These are phyloP conservation scores for Andrena chrysosceles DNA, from an alignment of 2,888 invertebrate species.

Conservation along the genomic window DNA sequence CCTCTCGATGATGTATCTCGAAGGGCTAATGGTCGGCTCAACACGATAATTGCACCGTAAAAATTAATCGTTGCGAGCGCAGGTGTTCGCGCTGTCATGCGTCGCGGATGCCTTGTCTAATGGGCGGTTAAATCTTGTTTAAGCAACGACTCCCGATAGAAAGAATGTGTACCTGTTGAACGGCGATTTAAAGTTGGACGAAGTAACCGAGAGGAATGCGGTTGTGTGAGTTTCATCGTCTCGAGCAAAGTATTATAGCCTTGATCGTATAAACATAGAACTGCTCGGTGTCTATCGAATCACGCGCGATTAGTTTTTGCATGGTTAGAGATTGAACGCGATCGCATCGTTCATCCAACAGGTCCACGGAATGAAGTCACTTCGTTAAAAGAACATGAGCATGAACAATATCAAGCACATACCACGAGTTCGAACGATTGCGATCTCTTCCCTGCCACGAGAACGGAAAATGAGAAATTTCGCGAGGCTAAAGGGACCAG, in stretches of 20 bases:
- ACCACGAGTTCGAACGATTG: background rate
- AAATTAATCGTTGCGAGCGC: slow-evolving; percentile 49
- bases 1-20: slow-evolving; percentile 46
- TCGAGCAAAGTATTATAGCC: slow-evolving; percentile 4
- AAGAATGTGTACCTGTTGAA: slow-evolving; percentile 11
- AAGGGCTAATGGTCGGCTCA: slow-evolving; percentile 56
- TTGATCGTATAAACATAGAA: background rate
- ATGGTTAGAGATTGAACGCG: background rate
- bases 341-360: background rate
- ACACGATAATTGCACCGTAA: slow-evolving; percentile 37
- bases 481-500: background rate
- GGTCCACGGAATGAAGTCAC: too few relatives aligned
- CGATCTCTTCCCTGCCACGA: background rate
- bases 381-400: too few relatives aligned
- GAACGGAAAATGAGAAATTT: background rate
- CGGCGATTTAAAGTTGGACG: background rate
- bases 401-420: background rate
- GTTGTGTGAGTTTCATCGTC: slow-evolving; percentile 13
- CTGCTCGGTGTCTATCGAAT: slow-evolving; percentile 12
- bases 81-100: slow-evolving; percentile 20
- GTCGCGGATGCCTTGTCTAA: slow-evolving; percentile 13
- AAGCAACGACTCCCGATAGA: slow-evolving; percentile 23
- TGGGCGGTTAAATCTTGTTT: slow-evolving; percentile 9
- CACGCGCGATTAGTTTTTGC: slow-evolving; percentile 6
- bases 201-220: background rate